A percentile compares a stretch with the other conserved stretches of the same genome.
Conservation (phyloP, 2,797 vertebrate species). For the Tenualosa ilisha region DNA sequence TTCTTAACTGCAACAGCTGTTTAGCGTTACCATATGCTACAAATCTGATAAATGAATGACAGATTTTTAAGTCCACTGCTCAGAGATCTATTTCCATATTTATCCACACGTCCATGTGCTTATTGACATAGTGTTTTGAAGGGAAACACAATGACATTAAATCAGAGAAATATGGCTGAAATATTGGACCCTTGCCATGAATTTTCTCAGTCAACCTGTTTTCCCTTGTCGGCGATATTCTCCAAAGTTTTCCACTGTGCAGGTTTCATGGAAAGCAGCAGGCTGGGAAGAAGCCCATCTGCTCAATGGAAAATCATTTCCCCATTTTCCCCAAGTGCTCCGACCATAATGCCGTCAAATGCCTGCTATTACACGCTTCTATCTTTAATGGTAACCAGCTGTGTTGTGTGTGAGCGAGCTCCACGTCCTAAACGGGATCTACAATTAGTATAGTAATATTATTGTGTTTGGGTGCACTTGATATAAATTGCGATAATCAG, state of each 20-base stretch:
- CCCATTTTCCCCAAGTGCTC: constrained; percentile 43
- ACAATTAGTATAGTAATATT: constrained; percentile 51
- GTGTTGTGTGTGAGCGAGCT: constrained; percentile 47
- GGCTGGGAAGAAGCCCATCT: constrained; percentile 56
- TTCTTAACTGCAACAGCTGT: background rate
- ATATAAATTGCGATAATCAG: constrained; percentile 38
- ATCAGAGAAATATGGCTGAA: background rate
- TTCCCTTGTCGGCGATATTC: background rate
- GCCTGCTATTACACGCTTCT: constrained; percentile 49
- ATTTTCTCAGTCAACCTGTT: constrained; percentile 19
- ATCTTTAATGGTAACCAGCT: constrained; percentile 52
- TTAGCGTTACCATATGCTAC: background rate
- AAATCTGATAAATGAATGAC: background rate
- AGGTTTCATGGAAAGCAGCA: constrained; percentile 63
- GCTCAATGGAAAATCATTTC: constrained; percentile 61
- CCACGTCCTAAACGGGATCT: constrained; percentile 31
- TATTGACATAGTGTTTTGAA: background rate
- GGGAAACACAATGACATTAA: background rate
- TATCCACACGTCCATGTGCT: background rate
- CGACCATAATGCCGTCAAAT: constrained; percentile 40
- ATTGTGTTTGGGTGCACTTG: constrained; percentile 42
- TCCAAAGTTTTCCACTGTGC: constrained; percentile 16
- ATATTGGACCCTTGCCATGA: background rate
- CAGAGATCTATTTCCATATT: background rate
- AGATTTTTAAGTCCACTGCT: background rate